Evolutionary conservation across 1,140 invertebrate genomes (phyloP).

Genomic region (Uloborus diversus): DNA sequence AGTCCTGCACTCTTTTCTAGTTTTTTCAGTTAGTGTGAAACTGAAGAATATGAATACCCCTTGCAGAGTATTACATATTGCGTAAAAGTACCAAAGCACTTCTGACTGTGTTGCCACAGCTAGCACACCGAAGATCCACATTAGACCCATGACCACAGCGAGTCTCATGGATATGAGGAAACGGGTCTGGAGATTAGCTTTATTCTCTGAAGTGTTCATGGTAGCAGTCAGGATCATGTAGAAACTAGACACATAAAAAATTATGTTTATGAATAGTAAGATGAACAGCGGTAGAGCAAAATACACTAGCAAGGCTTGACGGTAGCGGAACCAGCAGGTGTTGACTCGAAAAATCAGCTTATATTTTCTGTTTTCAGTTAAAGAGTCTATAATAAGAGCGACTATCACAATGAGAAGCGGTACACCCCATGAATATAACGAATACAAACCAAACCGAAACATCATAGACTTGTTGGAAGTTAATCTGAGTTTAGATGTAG

Average conservation of each 20-base stretch:
- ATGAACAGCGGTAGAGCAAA: conserved; percentile 69
- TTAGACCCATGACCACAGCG: conserved; percentile 65
- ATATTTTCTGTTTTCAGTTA: conserved; percentile 61
- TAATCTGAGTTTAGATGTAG: conserved; percentile 68
- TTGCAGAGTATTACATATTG: conserved; percentile 70
- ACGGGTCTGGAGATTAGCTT: conserved; percentile 63
- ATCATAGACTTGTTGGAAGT: conserved; percentile 62
- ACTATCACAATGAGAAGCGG: conserved; percentile 67
- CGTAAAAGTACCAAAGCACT: conserved; percentile 68
- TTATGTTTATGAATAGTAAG: conserved; percentile 67
- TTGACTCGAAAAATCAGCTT: conserved; percentile 66
- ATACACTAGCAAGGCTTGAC: conserved; percentile 68
- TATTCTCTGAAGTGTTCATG: conserved; percentile 52
- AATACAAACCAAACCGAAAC: conserved; percentile 68
- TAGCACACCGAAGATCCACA: conserved; percentile 69
- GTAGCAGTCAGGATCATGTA: conserved; percentile 67
- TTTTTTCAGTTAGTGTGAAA: conserved; percentile 66
- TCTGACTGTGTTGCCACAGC: conserved; percentile 57
- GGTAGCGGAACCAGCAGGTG: conserved; percentile 70
- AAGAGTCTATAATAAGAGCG: conserved; percentile 67
- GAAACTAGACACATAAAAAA: conserved; percentile 69
- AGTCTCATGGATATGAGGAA: conserved; percentile 71
- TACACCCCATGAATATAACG: conserved; percentile 69
- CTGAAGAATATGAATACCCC: conserved; percentile 72
- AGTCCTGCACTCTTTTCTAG: background rate